Conservation (phyloP, 2,888 invertebrate genomes). For the Nemotelus nigrinus region DNA sequence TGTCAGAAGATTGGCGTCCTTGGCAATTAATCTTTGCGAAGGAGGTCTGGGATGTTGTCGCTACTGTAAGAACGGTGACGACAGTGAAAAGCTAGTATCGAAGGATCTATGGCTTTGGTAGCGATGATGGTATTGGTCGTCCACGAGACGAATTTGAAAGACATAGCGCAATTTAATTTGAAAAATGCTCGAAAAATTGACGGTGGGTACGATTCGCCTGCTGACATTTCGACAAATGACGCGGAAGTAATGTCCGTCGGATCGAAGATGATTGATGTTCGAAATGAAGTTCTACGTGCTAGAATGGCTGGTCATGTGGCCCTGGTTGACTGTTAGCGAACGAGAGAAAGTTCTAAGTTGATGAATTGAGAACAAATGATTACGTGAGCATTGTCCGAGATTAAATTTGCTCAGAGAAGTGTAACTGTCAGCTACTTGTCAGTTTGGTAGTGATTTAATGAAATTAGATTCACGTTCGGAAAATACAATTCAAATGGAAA, state of each 20-base stretch:
- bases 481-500: no score
- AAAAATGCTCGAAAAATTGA: constrained; percentile 24
- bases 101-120: background rate
- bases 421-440: no score
- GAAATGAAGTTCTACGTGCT: background rate
- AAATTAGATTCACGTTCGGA: no score
- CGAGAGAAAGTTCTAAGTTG: no score
- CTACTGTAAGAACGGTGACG: background rate
- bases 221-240: constrained; percentile 30
- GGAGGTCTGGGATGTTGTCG: no score
- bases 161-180: constrained; percentile 32
- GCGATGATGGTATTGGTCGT: background rate
- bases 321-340: no score
- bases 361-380: no score
- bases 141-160: constrained; percentile 1
- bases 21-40: constrained; percentile 26
- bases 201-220: constrained; percentile 8
- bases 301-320: background rate
- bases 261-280: constrained; percentile 9
- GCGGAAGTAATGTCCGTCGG: constrained; percentile 20
- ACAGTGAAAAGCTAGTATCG: background rate
- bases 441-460: no score
- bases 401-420: no score
- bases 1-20: constrained; percentile 33
- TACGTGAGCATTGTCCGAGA: no score